Conservation (phyloP, 2,888 invertebrate genomes). For the Steromphala cineraria region DNA sequence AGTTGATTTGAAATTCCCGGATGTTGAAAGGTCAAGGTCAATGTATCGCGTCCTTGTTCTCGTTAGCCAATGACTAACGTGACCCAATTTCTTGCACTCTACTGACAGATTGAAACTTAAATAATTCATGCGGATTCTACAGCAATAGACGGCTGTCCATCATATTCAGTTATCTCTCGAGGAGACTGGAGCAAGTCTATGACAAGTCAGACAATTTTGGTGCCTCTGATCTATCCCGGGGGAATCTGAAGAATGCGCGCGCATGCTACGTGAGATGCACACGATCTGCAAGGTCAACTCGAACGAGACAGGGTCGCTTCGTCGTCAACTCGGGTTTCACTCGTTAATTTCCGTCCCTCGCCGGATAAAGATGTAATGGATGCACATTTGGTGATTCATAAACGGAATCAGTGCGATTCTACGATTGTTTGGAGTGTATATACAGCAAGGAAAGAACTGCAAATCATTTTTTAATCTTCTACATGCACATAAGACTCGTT, state of each 20-base stretch:
- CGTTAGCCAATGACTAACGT: too few species aligned
- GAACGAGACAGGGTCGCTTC: not conserved
- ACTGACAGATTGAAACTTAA: too few species aligned
- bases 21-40: too few species aligned
- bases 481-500: too few species aligned
- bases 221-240: not conserved
- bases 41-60: too few species aligned
- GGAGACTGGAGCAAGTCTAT: not conserved
- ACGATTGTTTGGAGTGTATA: too few species aligned
- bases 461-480: too few species aligned
- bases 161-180: not conserved
- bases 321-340: not conserved
- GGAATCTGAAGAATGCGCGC: not conserved
- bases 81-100: too few species aligned
- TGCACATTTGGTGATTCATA: not conserved
- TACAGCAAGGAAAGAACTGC: too few species aligned
- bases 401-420: not conserved
- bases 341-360: not conserved
- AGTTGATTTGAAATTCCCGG: too few species aligned
- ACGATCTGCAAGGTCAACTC: not conserved
- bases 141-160: too few species aligned
- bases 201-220: not conserved
- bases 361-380: not conserved
- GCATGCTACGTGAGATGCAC: not conserved
- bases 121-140: too few species aligned